Evolutionary conservation across 2,113 vertebrate genomes (phyloP).

Genomic region (Sylvilagus bachmani): DNA sequence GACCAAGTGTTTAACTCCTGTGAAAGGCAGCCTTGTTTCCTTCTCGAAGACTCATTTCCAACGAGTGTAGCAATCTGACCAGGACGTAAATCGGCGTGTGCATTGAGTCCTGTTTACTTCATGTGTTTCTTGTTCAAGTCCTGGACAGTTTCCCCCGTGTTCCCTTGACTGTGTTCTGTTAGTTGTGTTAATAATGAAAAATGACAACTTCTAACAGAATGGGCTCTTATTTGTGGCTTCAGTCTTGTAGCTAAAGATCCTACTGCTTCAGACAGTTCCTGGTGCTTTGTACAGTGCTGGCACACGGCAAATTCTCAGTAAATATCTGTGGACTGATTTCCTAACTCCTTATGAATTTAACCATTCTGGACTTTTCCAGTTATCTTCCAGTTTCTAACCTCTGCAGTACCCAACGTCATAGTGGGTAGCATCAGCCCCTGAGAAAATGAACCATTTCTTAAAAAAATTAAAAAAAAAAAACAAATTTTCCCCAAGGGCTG

Average conservation of each 20-base stretch:
- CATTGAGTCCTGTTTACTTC: background rate
- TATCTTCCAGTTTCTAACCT: background rate
- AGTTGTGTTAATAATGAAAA: background rate
- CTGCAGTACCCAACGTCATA: background rate
- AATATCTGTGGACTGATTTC: background rate
- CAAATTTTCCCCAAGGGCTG: background rate
- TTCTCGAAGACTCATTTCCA: background rate
- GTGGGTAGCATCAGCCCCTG: background rate
- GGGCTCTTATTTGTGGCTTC: background rate
- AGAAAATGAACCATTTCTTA: background rate
- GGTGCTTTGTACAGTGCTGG: background rate
- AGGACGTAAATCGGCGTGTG: too few relatives aligned
- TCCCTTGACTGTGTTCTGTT: constrained; percentile 12
- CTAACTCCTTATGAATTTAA: background rate
- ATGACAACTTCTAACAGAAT: background rate
- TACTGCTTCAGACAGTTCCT: background rate
- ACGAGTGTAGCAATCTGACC: background rate
- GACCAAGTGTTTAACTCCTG: background rate
- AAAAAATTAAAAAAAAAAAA: too few relatives aligned
- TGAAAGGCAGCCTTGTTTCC: background rate
- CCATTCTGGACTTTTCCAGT: background rate
- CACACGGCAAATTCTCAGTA: background rate
- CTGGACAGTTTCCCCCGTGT: background rate
- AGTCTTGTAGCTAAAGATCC: background rate
- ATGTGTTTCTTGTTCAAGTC: background rate